Evolutionary conservation across 2,888 invertebrate genomes (phyloP), one percentile per base, ranked within the genome.

Genomic region (Chymomyza amoena): DNA sequence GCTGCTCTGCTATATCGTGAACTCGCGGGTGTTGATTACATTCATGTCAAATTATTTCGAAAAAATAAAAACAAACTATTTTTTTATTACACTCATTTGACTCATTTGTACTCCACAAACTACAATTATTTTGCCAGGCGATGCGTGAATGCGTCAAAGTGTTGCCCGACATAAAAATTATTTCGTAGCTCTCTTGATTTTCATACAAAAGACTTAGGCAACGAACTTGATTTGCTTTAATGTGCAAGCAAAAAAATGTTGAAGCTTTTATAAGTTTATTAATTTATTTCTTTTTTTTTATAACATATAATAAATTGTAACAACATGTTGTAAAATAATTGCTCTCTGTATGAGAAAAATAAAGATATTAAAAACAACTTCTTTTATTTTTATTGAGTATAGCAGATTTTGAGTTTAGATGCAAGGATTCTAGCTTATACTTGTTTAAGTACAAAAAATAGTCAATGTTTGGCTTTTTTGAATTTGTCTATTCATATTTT

Each of bases 71-170:
- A 68, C 68, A 66, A 72, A 78, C 59, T 73, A 57, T 64, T 32
- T 61, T 78, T 85, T 84, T 76, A 77, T 85, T 83, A 73, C 73
- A 70, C 70, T 61, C 68, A 78, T 70, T 68, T 80, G 67, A 64
- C 54, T 52, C 57, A 32, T 61, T 63, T 56, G 72, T 72, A 54
- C 72, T 69, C 54, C 50, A 56, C 16, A 20, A 45, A 51, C 60
- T 54, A 20, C 75, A 79, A 84, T 84, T 84, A 84, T 78, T 77
- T 79, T 67, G 78, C 56, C 76, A 84, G 78, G 32, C 81, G 84
- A 79, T 88, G 88, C 84, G 81, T 84, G 84, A 84, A 88, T 80
- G 81, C 74, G 81, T 78, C 78, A 74, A 76, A 72, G 72, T 39
- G 13, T n/a, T 16, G 39, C 18, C 10, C 4, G 16, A 9, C 16